These are phyloP conservation scores for Egretta garzetta DNA, from an alignment of 2,113 vertebrate genomes.

Conservation along the genomic window DNA sequence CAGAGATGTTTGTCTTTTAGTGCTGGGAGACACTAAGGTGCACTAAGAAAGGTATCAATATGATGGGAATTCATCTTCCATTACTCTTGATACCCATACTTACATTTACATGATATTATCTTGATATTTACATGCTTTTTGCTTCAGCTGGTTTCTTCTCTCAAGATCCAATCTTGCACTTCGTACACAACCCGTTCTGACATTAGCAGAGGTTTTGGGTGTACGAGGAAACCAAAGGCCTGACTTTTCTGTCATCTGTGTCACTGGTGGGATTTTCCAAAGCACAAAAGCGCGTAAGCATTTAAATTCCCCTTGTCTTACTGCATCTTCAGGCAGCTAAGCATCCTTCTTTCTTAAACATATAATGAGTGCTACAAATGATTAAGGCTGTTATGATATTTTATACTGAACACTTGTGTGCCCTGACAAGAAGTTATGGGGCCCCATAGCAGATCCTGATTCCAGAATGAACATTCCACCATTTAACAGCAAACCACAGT, in stretches of 20 bases:
- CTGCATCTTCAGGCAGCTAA: background rate
- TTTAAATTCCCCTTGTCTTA: background rate
- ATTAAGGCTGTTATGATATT: background rate
- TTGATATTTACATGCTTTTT: background rate
- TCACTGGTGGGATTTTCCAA: background rate
- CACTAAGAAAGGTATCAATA: background rate
- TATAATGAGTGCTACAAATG: background rate
- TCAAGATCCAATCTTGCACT: background rate
- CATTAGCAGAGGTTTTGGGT: background rate
- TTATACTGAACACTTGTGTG: background rate
- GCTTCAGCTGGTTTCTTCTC: background rate
- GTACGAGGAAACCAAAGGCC: background rate
- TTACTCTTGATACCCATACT: background rate
- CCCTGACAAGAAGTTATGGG: background rate
- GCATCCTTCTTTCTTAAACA: background rate
- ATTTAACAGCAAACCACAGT: background rate
- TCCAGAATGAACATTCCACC: background rate
- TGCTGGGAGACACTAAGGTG: background rate
- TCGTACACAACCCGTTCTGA: background rate
- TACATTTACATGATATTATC: background rate
- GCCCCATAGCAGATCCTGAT: background rate
- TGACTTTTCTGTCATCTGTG: background rate
- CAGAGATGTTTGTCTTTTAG: background rate
- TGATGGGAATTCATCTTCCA: background rate
- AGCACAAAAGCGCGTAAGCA: background rate